These are phyloP conservation scores for Trissonchulus sp. DNA, from an alignment of 2,888 invertebrate species.

Conservation along the genomic window DNA sequence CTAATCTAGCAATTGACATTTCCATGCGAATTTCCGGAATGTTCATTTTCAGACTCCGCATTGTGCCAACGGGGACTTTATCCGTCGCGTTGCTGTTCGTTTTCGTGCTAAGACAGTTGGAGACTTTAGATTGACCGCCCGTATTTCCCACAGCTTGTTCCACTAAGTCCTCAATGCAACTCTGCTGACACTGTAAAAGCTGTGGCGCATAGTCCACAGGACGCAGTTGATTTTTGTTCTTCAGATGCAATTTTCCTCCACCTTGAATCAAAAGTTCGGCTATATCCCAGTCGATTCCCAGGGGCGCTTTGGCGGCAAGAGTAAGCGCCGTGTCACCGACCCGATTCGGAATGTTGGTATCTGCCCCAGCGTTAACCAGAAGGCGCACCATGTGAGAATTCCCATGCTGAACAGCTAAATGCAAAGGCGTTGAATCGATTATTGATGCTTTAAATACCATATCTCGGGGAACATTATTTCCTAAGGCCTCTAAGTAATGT, in stretches of 20 bases:
- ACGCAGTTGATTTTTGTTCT: not conserved
- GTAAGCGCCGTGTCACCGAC: constrained; percentile 61
- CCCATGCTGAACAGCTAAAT: constrained; percentile 59
- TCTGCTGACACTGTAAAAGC: not conserved
- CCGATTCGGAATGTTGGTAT: constrained; percentile 57
- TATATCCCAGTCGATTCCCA: constrained; percentile 58
- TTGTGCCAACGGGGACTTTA: not conserved
- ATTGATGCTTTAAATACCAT: constrained; percentile 28
- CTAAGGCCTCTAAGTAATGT: not conserved
- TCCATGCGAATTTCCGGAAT: not conserved
- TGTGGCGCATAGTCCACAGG: not conserved
- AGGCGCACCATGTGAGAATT: constrained; percentile 59
- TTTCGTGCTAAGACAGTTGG: not conserved
- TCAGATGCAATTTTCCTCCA: not conserved
- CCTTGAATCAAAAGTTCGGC: constrained; percentile 57
- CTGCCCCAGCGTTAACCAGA: constrained; percentile 60
- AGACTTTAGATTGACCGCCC: not conserved
- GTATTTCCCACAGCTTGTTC: not conserved
- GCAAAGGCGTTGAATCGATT: constrained; percentile 59
- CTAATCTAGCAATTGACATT: not conserved
- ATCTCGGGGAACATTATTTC: not conserved
- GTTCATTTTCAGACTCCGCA: not conserved
- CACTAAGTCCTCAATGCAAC: not conserved
- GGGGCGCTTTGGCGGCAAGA: constrained; percentile 59
- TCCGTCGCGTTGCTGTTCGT: not conserved